Percentiles rank a stretch among this genome's conserved stretches.
phyloP scores from a whole-genome alignment of 2,113 vertebrate genomes.

The Charadrius vociferus region DNA sequence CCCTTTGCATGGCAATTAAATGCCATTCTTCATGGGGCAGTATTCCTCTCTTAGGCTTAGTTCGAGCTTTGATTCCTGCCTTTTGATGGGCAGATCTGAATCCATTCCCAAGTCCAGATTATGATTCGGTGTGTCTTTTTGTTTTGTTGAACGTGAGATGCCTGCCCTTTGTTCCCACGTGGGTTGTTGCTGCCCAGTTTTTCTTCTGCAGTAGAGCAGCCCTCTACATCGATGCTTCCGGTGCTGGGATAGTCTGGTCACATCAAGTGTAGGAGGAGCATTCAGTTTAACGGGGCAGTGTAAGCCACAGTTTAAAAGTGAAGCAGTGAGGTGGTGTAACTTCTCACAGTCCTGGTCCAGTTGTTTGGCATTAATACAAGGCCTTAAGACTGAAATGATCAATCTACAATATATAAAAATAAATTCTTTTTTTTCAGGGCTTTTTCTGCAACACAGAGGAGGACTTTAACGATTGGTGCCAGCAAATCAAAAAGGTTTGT shows the following conservation, averaged over 20 bases:
- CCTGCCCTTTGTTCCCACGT: background rate
- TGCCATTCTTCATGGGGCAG: background rate
- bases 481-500: conserved; percentile 90
- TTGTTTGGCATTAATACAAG: background rate
- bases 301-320: background rate
- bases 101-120: background rate
- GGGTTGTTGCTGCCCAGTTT: background rate
- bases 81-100: background rate
- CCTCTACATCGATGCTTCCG: background rate
- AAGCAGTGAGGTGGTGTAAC: background rate
- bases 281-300: background rate
- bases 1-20: background rate
- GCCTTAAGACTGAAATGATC: background rate
- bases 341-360: background rate
- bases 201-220: background rate
- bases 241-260: background rate
- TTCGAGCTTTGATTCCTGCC: background rate
- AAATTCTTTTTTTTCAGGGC: conserved; percentile 74
- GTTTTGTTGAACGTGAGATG: background rate
- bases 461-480: conserved; percentile 95
- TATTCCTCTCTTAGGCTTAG: background rate
- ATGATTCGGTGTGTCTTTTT: background rate
- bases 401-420: background rate
- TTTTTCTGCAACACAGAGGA: conserved; percentile 96
- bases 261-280: background rate